A percentile compares a stretch with the other conserved stretches of the same genome.
Evolutionary conservation across 2,113 vertebrate species (phyloP).

Genomic region (Dissostichus mawsoni): DNA sequence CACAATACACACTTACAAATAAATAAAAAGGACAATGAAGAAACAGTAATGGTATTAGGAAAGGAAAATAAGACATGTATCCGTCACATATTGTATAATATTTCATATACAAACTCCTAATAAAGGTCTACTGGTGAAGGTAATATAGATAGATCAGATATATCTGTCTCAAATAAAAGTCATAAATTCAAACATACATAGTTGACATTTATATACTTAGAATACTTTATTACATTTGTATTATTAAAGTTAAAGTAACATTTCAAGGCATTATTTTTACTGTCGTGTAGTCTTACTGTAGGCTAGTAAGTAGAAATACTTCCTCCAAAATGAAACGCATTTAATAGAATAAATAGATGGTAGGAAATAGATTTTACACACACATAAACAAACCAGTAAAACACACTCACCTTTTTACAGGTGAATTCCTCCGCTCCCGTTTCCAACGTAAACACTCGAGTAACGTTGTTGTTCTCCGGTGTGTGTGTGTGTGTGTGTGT

Average conservation of each 20-base stretch:
- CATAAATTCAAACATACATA: no score
- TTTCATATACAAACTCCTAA: no score
- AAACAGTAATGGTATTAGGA: neutral
- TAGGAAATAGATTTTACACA: neutral
- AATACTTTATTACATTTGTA: no score
- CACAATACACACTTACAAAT: neutral
- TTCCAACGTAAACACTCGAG: conserved; percentile 47
- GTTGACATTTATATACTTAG: no score
- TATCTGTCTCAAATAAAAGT: no score
- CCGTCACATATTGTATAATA: no score
- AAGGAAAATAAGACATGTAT: no score
- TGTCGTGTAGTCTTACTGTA: neutral
- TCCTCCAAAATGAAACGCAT: neutral
- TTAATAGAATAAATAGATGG: neutral
- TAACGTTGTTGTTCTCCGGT: neutral
- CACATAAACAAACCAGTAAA: neutral
- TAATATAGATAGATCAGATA: no score
- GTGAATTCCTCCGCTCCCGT: conserved; percentile 11
- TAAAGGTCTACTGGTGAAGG: no score
- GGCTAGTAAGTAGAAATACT: neutral
- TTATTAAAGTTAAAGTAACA: no score
- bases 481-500: neutral
- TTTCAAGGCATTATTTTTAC: no score
- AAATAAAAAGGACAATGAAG: neutral
- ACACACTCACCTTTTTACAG: neutral